A percentile compares a stretch with the other conserved stretches of the same genome.
Conservation (phyloP, 1,140 invertebrate genomes). For the Frieseomelitta varia region DNA sequence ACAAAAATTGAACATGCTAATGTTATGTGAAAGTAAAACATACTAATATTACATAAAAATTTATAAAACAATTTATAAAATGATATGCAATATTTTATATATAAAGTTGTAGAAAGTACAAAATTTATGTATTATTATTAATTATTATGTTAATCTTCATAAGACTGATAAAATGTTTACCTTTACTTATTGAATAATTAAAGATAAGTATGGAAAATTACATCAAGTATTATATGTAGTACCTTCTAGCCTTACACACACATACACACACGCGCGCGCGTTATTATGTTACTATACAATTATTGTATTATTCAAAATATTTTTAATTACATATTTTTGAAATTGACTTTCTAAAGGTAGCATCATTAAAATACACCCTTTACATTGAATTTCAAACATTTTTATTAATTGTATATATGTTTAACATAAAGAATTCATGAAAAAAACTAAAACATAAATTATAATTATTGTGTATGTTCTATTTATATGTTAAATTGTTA, state of each 20-base stretch:
- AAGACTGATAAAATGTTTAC: slow-evolving; percentile 50
- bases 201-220: slow-evolving; percentile 11
- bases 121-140: background rate
- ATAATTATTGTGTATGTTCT: background rate
- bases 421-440: background rate
- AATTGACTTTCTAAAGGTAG: background rate
- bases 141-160: background rate
- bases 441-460: background rate
- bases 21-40: background rate
- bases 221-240: slow-evolving; percentile 25
- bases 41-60: background rate
- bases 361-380: background rate
- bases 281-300: background rate
- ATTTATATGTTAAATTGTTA: background rate
- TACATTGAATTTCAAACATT: background rate
- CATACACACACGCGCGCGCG: background rate
- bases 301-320: slow-evolving; percentile 11
- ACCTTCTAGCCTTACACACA: background rate
- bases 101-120: slow-evolving; percentile 19
- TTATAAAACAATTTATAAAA: background rate
- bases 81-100: slow-evolving; percentile 15
- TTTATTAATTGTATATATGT: background rate
- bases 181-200: slow-evolving; percentile 43
- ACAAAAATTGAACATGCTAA: background rate
- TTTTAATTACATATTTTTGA: background rate